Evolutionary conservation across 53 echinoderm and acorn worm species (phyloP).

Genomic region (Holothuria leucospilota): DNA sequence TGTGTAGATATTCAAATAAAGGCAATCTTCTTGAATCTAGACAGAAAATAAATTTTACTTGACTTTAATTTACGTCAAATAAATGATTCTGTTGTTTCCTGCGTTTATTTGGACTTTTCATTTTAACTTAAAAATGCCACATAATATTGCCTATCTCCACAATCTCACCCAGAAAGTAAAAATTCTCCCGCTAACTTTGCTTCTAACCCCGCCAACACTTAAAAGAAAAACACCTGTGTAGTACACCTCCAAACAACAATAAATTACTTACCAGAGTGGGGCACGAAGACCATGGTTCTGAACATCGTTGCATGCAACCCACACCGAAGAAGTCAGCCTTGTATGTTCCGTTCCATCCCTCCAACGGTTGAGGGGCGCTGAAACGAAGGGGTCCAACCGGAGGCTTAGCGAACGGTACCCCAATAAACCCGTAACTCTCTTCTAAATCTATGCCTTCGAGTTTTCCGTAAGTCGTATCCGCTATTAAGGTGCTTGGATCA

Average conservation of each 20-base stretch:
- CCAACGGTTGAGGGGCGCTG: neutral
- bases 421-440: neutral
- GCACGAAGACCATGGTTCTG: neutral
- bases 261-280: neutral
- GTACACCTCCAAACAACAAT: too few species aligned
- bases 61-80: too few species aligned
- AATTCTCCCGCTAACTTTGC: too few species aligned
- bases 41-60: neutral
- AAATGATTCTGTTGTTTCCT: too few species aligned
- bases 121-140: too few species aligned
- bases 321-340: neutral
- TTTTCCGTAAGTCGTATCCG: neutral
- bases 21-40: conserved; percentile 32
- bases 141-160: too few species aligned
- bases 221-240: too few species aligned
- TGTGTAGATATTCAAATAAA: conserved; percentile 46
- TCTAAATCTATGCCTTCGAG: neutral
- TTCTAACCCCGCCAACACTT: too few species aligned
- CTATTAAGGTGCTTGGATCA: neutral
- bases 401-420: neutral
- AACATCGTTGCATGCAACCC: neutral
- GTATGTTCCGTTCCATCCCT: conserved; percentile 1
- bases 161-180: too few species aligned
- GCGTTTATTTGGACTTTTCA: too few species aligned
- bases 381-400: neutral